Base-by-base conservation (phyloP, 2,113 vertebrate genomes). In the Leuciscus idus region DNA sequence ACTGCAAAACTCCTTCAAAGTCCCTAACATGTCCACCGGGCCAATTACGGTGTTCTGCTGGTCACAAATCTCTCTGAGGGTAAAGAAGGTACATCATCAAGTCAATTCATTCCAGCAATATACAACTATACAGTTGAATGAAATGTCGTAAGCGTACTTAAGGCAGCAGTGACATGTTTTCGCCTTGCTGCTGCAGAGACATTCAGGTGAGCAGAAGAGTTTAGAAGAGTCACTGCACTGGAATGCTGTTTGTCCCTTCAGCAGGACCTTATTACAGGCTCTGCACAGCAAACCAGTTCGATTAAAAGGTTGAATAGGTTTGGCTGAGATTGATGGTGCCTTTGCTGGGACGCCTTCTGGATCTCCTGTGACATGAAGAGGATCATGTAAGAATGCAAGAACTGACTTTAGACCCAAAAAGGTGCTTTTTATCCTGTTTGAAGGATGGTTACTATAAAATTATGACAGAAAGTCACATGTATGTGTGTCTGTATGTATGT, bases 181-280 rank as follows among this genome's bases (percentile, higher is more conserved):
- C 88, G 93, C 94, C 88, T 89, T 87, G 21, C 89, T 90, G 84
- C 92, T 95, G 89, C 95, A 93, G 92, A 97, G 96, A 94, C 96
- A 97, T 92, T 92, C 85, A 90, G 96, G 92, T 85, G 96, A 97
- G 92, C 96, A 97, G 94, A 95, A 97, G 78, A 97, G 96, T 79
- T 6, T 89, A 86, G 3, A 84, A 7, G 95, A 98, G 86, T 98
- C 98, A 93, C 98, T 99, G 91, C 97, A 96, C 93, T 99, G 98
- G 93, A 97, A 99, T 1, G 98, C 98, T 0, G 97, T 99, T 92
- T 99, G 98, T 23, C 98, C 98, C 90, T 98, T 99, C 86, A 97
- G 92, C 89, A 99, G 95, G 89, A 93, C 92, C 94, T 97, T 98
- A 93, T 96, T 97, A 91, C 98, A 99, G 88, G 96, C 93, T 43